These are phyloP conservation scores for Phrynosoma platyrhinos DNA, from an alignment of 2,113 vertebrate genomes.

Conservation along the genomic window DNA sequence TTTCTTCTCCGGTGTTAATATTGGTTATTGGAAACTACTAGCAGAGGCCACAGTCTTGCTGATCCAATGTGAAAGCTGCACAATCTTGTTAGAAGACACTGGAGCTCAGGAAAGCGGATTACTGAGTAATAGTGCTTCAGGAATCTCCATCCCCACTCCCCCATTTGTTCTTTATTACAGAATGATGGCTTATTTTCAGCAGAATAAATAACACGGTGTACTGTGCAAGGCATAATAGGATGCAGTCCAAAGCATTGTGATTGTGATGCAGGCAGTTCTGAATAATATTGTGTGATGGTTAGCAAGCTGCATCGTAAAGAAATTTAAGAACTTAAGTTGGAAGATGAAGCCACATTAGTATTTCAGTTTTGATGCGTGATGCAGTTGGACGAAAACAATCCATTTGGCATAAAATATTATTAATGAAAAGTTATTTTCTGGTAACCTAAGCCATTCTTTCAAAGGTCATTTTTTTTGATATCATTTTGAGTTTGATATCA, in stretches of 20 bases:
- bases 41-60: conserved; percentile 68
- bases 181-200: conserved; percentile 51
- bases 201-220: conserved; percentile 26
- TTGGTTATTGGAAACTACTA: conserved; percentile 48
- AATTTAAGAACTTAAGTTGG: no score
- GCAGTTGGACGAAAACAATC: no score
- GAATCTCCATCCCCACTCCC: neutral
- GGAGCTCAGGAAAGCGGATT: conserved; percentile 60
- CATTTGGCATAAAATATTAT: no score
- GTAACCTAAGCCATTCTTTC: no score
- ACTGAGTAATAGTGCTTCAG: conserved; percentile 22
- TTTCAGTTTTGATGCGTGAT: conserved; percentile 33
- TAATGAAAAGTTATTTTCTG: no score
- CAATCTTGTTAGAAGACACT: conserved; percentile 59
- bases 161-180: conserved; percentile 28
- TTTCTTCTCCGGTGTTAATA: conserved; percentile 14
- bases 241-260: conserved; percentile 33
- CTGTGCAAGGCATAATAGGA: conserved; percentile 43
- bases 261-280: conserved; percentile 41
- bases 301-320: conserved; percentile 49
- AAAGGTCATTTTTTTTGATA: no score
- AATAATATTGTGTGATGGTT: conserved; percentile 56
- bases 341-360: neutral
- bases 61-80: conserved; percentile 58
- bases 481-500: no score